Base-by-base conservation (phyloP, 1,140 invertebrate genomes). In the Cryptotermes secundus region DNA sequence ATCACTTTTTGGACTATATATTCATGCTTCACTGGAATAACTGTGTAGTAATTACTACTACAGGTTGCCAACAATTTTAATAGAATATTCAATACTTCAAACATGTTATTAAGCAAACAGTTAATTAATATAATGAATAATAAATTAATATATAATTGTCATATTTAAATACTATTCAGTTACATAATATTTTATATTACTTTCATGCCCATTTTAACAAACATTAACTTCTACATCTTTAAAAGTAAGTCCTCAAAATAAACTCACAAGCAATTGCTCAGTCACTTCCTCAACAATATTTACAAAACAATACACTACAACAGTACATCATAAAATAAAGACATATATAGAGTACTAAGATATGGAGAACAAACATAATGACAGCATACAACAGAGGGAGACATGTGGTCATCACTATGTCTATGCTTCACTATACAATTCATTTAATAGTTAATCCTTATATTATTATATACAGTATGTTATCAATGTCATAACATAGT, bases 171-270 rank as follows among this genome's bases (percentile, higher is more conserved):
- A n/a, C 59, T 79, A 53, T n/a, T 82, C 72, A 45, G 79, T 85
- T 65, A 49, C 86, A 36, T 86, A 86, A 85, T 85, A 88, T 42
- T 85, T 42, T 42, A 42, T 49, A 19, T 90, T 45, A 90, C 90
- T 87, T 89, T 89, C 79, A 91, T 91, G 88, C 85, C 87, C 9
- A 90, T 80, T 87, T 88, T 81, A 89, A 89, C 16, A 89, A 89
- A 87, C 89, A 89, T 87, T 31, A 34, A 31, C 42, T 35, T 34
- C 72, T 79, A 35, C 79, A 79, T 24, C 53, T 85, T 80, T 45
- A 85, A 84, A n/a, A 34, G 22, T 79, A 83, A 85, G 80, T 80
- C 42, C 24, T 72, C 31, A 45, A 79, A 35, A 83, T 10, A 80
- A 85, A 42, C 22, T 84, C 82, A 85, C 84, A 79, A 87, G 87